Base-by-base conservation (phyloP, 1,140 invertebrate species). In the Colletes gigas region DNA sequence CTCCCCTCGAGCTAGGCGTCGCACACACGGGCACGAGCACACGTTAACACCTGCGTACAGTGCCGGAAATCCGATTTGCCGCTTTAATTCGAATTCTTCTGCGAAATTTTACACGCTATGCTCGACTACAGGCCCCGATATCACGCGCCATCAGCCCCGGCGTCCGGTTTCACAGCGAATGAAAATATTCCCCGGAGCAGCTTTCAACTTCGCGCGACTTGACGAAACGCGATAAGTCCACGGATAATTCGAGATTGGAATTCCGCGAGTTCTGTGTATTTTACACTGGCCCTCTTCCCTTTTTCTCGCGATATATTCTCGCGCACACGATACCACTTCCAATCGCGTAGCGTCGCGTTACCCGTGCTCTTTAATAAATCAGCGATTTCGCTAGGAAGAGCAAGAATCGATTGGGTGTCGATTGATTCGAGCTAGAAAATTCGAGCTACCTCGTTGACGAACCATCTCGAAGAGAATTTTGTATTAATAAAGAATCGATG, bases 61-160 rank as follows among this genome's bases (percentile, higher is more conserved):
- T 30, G 30, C 44, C 3, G 30, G 47, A 14, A 65, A 59, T 63
- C 47, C 77, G 68, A 50, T 82, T 54, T 47, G 57, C 66, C 63
- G 78, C 15, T 85, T 76, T 79, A 82, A 75, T 73, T 86, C 83
- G 75, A 78, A 85, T 83, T 86, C 69, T 78, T 85, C 71, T 59
- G n/a, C 47, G 52, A 44, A 83, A 83, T 82, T 71, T 72, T 73
- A 86, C 62, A 72, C 66, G 70, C 7, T 21, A 19, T 62, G 12
- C 52, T 66, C 41, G 30, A 14, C 4, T 10, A 0, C 0, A 3
- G 30, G 21, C 0, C 14, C 12, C 41, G 52, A 47, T 17, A 21
- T 55, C 12, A 41, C 10, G 57, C 55, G 52, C 50, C 21, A 69
- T 15, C 21, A 39, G 44, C 44, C 12, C 21, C 9, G 21, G 57